Percentiles rank a stretch among this genome's conserved stretches.
Conservation (phyloP, 2,888 invertebrate genomes). For the Cactoblastis cactorum region DNA sequence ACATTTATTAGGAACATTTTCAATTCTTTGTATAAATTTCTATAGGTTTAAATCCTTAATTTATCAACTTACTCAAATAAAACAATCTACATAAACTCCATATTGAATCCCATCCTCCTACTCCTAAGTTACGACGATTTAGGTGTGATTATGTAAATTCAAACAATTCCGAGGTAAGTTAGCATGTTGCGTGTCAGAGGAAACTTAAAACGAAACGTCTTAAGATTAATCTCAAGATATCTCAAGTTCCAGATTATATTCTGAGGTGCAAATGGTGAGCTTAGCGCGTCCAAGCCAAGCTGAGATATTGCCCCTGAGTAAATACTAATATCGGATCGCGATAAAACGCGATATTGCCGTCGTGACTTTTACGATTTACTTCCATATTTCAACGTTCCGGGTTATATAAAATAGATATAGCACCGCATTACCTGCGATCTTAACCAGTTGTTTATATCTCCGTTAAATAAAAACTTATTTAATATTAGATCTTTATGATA, state of each 20-base stretch:
- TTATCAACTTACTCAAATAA: not conserved
- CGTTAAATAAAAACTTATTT: conserved; percentile 6
- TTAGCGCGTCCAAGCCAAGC: conserved; percentile 19
- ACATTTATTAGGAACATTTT: too few relatives aligned
- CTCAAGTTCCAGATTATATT: conserved; percentile 6
- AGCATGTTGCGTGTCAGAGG: conserved; percentile 3
- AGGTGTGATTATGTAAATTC: conserved; percentile 8
- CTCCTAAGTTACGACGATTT: conserved; percentile 3
- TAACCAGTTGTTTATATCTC: not conserved
- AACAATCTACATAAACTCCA: not conserved
- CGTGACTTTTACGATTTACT: conserved; percentile 25
- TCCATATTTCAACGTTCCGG: conserved; percentile 17
- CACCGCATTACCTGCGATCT: not conserved
- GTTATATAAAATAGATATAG: conserved; percentile 18
- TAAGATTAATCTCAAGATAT: not conserved
- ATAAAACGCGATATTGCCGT: conserved; percentile 37
- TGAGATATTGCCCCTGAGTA: conserved; percentile 46
- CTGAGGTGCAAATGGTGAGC: conserved; percentile 16
- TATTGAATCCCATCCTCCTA: not conserved
- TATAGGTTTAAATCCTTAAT: too few relatives aligned
- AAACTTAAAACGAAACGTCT: not conserved
- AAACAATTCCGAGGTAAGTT: not conserved
- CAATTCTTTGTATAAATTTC: too few relatives aligned
- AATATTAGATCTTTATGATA: conserved; percentile 7
- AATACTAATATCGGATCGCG: conserved; percentile 44